phyloP scores from a whole-genome alignment of 2,888 invertebrate genomes.

The Brachypalpus laphriformis region DNA sequence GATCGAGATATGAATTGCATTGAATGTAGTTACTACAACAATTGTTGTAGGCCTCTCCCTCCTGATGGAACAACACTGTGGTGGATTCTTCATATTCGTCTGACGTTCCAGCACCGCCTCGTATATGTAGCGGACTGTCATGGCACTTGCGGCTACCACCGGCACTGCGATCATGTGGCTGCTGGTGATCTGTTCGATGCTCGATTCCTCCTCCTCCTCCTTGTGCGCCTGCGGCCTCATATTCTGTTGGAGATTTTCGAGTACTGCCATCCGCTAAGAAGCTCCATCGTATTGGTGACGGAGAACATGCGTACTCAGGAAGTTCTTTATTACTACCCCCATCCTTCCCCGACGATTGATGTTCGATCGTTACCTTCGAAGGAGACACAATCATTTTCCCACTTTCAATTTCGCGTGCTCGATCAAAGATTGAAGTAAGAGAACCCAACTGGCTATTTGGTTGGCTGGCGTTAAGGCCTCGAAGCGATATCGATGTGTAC shows the following conservation, averaged over 20 bases:
- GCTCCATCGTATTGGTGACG: slow-evolving; percentile 83
- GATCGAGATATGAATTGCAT: slow-evolving; percentile 82
- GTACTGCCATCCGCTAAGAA: slow-evolving; percentile 80
- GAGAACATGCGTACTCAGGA: slow-evolving; percentile 82
- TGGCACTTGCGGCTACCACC: slow-evolving; percentile 77
- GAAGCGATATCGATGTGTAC: slow-evolving; percentile 81
- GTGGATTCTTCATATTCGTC: slow-evolving; percentile 79
- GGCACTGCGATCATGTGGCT: slow-evolving; percentile 54
- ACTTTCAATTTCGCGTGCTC: slow-evolving; percentile 78
- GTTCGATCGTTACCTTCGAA: slow-evolving; percentile 79
- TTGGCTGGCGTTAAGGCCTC: slow-evolving; percentile 80
- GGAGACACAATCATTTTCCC: slow-evolving; percentile 77
- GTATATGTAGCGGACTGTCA: slow-evolving; percentile 79
- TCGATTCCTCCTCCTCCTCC: slow-evolving; percentile 39
- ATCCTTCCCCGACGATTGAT: slow-evolving; percentile 80
- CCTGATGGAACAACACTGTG: slow-evolving; percentile 82
- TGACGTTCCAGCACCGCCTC: slow-evolving; percentile 75
- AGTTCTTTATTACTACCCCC: slow-evolving; percentile 79
- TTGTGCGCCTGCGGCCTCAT: slow-evolving; percentile 75
- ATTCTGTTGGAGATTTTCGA: slow-evolving; percentile 79
- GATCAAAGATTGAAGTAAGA: slow-evolving; percentile 81
- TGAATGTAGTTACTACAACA: slow-evolving; percentile 83
- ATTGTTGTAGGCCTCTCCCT: slow-evolving; percentile 82
- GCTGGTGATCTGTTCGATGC: slow-evolving; percentile 58
- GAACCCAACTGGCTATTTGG: slow-evolving; percentile 81